Evolutionary conservation across 1,140 invertebrate species (phyloP), one percentile per base, ranked within the genome.

Genomic region (Bombus fervidus): DNA sequence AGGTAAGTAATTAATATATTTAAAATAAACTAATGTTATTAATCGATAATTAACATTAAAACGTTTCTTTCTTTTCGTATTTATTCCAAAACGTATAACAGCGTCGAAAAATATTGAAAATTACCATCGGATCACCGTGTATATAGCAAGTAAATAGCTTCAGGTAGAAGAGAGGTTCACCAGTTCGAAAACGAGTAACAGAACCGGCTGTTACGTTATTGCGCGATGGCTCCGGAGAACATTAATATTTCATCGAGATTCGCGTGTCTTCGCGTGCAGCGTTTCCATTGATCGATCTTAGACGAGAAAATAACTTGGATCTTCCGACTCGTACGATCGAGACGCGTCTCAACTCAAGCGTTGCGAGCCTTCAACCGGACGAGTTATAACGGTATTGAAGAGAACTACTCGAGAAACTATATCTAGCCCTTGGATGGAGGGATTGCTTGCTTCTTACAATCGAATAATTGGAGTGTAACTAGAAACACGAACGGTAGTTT

Each of bases 331-430:
- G 72, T 57, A 53, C 57, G 79, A 80, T 64, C 75, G 86, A 84
- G 83, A 79, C 71, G 76, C 81, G n/a, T 68, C 53, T 72, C 53
- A 71, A 64, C 37, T 88, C 72, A 66, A 84, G 41, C 80, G 64
- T 73, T 64, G 62, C 80, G 76, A 72, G 43, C 12, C 62, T 59
- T 22, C 71, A 86, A 81, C 57, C 73, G 72, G 53, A 66, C 43
- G 9, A 68, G n/a, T n/a, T n/a, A 39, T 88, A 88, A 87, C 87
- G 87, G 79, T 88, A 88, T 81, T 59, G 31, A 31, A 66, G 31
- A 69, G 59, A 87, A 59, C 53, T 41, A 31, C 41, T 53, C 41
- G 39, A 53, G 39, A 25, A 41, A 62, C 25, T 41, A 39, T 62
- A n/a, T 41, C 31, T 80, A 47, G 25, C 64, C 41, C 64, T 80